phyloP scores from a whole-genome alignment of 1,140 invertebrate genomes.

The Triops longicaudatus region DNA sequence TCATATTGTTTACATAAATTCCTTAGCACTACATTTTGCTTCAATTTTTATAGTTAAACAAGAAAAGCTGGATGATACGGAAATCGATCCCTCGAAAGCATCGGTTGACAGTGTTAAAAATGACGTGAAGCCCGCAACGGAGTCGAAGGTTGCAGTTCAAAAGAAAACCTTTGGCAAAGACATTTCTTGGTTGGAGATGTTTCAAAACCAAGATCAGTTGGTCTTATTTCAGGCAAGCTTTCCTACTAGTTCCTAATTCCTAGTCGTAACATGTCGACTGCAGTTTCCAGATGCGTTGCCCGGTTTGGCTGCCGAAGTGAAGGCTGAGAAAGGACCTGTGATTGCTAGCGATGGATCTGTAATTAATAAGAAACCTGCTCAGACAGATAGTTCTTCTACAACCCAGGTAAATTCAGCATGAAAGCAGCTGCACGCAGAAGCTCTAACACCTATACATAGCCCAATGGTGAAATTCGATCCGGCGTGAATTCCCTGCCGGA shows the following conservation, averaged over 20 bases:
- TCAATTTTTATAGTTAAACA: background rate
- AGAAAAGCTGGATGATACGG: background rate
- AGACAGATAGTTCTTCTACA: background rate
- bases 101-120: background rate
- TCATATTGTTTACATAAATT: background rate
- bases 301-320: background rate
- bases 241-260: background rate
- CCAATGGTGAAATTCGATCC: background rate
- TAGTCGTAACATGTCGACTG: background rate
- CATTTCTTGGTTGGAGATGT: background rate
- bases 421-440: no score
- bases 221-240: background rate
- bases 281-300: conserved; percentile 5
- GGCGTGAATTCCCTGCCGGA: conserved; percentile 43
- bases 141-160: background rate
- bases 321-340: background rate
- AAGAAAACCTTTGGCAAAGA: background rate
- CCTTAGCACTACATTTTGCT: background rate
- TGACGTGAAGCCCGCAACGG: background rate
- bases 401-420: background rate
- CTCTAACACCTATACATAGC: background rate
- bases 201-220: background rate
- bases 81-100: background rate
- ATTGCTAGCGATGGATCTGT: background rate
- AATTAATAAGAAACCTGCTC: background rate